Conservation (phyloP, 2,888 invertebrate species). For the Lissonota sp. region DNA sequence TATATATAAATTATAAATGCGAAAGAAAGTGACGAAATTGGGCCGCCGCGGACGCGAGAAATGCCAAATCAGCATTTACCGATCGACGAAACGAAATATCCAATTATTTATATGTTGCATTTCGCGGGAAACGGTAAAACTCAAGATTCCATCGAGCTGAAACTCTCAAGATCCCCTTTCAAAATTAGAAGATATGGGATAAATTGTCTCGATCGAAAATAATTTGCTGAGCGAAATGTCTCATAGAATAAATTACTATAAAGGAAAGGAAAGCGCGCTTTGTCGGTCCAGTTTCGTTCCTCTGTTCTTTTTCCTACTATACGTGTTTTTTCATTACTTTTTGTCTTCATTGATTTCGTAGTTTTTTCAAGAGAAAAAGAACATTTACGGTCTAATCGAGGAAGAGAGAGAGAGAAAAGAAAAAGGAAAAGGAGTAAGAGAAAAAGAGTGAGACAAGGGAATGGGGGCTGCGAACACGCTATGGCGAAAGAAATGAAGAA, state of each 20-base stretch:
- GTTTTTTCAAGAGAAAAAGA: slow-evolving; percentile 43
- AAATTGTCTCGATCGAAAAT: background rate
- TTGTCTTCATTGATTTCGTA: slow-evolving; percentile 42
- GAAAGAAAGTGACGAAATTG: slow-evolving; percentile 10
- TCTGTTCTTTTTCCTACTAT: slow-evolving; percentile 47
- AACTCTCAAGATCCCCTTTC: background rate
- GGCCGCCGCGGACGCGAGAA: slow-evolving; percentile 7
- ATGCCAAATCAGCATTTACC: slow-evolving; percentile 1
- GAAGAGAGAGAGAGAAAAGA: slow-evolving; percentile 19
- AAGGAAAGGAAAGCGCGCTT: background rate
- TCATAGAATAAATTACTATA: background rate
- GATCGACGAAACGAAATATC: background rate
- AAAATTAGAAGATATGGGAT: background rate
- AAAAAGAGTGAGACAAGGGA: background rate
- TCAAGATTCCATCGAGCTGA: background rate
- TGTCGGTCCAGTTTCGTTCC: slow-evolving; percentile 38
- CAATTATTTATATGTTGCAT: background rate
- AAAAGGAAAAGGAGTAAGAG: background rate
- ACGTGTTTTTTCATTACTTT: slow-evolving; percentile 39
- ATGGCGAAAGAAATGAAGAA: slow-evolving; percentile 6
- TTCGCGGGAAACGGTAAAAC: slow-evolving; percentile 1
- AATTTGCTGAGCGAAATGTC: slow-evolving; percentile 7
- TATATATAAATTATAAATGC: slow-evolving; percentile 16
- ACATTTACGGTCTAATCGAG: slow-evolving; percentile 57
- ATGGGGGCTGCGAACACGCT: slow-evolving; percentile 17